Evolutionary conservation across 2,888 invertebrate genomes (phyloP).

Genomic region (Ormyrus rosae): DNA sequence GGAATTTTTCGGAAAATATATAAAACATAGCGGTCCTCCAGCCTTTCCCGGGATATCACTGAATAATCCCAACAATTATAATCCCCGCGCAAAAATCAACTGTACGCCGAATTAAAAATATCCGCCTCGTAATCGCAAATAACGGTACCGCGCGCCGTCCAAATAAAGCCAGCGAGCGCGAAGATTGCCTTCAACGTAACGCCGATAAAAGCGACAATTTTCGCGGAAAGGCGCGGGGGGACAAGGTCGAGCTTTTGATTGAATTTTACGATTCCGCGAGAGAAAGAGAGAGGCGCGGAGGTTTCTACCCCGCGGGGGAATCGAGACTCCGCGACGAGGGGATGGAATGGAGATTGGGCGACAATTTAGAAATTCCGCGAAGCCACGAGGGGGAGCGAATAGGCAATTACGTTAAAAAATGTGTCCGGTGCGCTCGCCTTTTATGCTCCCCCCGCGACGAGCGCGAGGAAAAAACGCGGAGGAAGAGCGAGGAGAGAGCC

Average conservation of each 20-base stretch:
- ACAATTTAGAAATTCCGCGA: conserved; percentile 9
- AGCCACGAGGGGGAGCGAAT: background rate
- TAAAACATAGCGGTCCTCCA: too few relatives aligned
- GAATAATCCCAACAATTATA: too few relatives aligned
- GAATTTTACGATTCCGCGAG: background rate
- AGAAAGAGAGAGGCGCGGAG: background rate
- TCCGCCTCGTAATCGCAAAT: background rate
- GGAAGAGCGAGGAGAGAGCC: background rate
- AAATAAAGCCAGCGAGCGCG: too few relatives aligned
- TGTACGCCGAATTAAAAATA: too few relatives aligned
- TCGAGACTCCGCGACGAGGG: background rate
- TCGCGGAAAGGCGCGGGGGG: background rate
- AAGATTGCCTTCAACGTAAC: background rate
- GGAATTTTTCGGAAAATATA: too few relatives aligned
- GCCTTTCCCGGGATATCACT: too few relatives aligned
- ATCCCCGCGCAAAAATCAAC: too few relatives aligned
- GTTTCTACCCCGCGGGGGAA: background rate
- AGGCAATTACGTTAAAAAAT: conserved; percentile 12
- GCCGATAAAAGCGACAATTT: background rate
- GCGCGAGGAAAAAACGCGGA: background rate
- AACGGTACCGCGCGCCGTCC: background rate
- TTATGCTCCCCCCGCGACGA: conserved; percentile 5
- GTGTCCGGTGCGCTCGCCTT: background rate
- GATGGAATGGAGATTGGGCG: background rate
- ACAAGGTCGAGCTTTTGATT: background rate